A percentile compares a stretch with the other conserved stretches of the same genome.
Conservation (phyloP, 1,140 invertebrate genomes). For the Ctenoplectra terminalis region DNA sequence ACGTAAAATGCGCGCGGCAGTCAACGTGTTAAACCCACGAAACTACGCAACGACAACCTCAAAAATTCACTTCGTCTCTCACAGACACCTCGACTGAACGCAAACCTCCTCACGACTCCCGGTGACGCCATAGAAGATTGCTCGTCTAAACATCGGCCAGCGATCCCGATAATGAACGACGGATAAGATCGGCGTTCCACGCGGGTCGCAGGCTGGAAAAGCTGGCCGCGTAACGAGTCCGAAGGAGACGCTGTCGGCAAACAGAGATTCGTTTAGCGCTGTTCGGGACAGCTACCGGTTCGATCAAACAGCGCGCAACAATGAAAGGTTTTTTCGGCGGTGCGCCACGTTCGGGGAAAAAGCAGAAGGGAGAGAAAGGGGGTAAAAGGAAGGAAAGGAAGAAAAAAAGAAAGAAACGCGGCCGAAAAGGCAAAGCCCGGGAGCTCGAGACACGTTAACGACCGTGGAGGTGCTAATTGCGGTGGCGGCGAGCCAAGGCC, state of each 20-base stretch:
- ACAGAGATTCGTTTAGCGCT: constrained; percentile 65
- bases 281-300: constrained; percentile 63
- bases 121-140: neutral
- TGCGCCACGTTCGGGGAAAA: constrained; percentile 29
- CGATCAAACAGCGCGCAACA: constrained; percentile 56
- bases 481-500: constrained; percentile 55
- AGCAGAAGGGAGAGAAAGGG: neutral
- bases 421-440: constrained; percentile 66
- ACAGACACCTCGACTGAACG: neutral
- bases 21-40: too few species aligned
- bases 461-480: constrained; percentile 67
- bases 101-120: neutral
- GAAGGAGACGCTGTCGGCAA: constrained; percentile 31
- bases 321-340: constrained; percentile 44
- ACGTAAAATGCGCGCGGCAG: too few species aligned
- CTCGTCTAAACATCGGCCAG: constrained; percentile 1
- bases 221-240: constrained; percentile 13
- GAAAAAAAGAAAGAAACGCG: constrained; percentile 16
- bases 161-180: constrained; percentile 56
- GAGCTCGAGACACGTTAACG: constrained; percentile 68
- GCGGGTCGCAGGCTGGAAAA: constrained; percentile 1
- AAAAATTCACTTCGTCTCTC: too few species aligned
- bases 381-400: neutral
- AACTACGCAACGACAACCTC: neutral
- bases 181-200: constrained; percentile 41